These are phyloP conservation scores for Plotosus lineatus DNA, from an alignment of 2,113 vertebrate genomes.

Conservation along the genomic window DNA sequence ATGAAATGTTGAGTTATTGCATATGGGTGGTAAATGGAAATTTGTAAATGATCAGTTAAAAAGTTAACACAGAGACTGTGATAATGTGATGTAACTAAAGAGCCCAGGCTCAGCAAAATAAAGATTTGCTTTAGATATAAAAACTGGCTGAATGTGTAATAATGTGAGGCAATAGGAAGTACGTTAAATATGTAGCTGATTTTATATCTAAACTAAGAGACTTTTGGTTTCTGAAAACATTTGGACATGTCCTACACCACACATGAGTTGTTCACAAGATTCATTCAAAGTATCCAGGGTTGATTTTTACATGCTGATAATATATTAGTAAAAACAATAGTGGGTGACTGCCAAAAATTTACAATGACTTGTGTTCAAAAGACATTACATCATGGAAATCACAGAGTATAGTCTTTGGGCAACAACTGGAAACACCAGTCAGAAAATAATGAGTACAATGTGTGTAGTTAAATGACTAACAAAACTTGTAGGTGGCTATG, in stretches of 20 bases:
- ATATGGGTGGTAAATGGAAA: not conserved
- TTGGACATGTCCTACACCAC: not conserved
- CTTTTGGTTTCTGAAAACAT: not conserved
- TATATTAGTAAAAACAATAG: not conserved
- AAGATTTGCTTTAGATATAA: not conserved
- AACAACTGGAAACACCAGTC: not conserved
- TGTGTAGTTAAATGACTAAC: not conserved
- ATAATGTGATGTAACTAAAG: not conserved
- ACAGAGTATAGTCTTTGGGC: not conserved
- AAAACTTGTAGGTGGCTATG: not conserved
- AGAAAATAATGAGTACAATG: not conserved
- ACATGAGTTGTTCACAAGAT: not conserved
- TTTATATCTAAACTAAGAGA: not conserved
- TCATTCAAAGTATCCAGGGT: not conserved
- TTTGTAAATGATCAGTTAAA: not conserved
- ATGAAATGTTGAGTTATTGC: not conserved
- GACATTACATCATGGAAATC: not conserved
- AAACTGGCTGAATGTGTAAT: not conserved
- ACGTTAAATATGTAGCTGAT: not conserved
- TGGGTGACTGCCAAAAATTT: not conserved
- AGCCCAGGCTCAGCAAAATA: not conserved
- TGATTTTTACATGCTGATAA: not conserved
- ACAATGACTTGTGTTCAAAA: not conserved
- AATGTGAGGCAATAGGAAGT: not conserved
- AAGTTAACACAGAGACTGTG: not conserved